These are phyloP conservation scores for Cebidichthys violaceus DNA, from an alignment of 2,113 vertebrate genomes.

Conservation along the genomic window DNA sequence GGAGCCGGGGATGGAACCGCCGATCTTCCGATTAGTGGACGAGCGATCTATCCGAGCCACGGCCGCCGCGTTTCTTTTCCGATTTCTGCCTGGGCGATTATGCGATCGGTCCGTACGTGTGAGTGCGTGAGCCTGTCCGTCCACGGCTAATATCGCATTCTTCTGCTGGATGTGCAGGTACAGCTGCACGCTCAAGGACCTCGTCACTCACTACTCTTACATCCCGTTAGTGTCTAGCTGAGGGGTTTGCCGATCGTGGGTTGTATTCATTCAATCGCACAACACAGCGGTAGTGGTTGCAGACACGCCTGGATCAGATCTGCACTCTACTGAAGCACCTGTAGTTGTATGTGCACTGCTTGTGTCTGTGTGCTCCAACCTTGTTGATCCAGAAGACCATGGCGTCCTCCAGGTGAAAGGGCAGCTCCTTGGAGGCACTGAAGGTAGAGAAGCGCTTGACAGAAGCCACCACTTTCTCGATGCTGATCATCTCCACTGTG, in stretches of 20 bases:
- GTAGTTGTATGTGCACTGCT: background rate
- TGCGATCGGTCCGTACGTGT: too few relatives aligned
- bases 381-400: conserved; percentile 99
- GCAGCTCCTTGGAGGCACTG: conserved; percentile 97
- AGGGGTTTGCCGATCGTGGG: background rate
- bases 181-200: too few relatives aligned
- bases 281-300: too few relatives aligned
- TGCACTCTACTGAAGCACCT: too few relatives aligned
- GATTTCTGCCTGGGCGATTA: too few relatives aligned
- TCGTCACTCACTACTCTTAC: background rate
- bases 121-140: too few relatives aligned
- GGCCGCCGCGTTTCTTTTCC: too few relatives aligned
- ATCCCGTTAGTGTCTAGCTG: background rate
- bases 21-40: too few relatives aligned
- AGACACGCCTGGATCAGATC: background rate
- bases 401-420: conserved; percentile 97
- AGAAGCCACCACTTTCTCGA: conserved; percentile 96
- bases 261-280: background rate
- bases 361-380: conserved; percentile 78
- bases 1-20: too few relatives aligned
- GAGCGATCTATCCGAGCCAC: too few relatives aligned
- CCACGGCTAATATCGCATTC: too few relatives aligned
- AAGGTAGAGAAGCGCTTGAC: conserved; percentile 98
- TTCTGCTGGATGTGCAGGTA: too few relatives aligned
- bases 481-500: conserved; percentile 99